Evolutionary conservation across 2,888 invertebrate species (phyloP), one percentile per base, ranked within the genome.

Genomic region (Trissoscelio sp.): DNA sequence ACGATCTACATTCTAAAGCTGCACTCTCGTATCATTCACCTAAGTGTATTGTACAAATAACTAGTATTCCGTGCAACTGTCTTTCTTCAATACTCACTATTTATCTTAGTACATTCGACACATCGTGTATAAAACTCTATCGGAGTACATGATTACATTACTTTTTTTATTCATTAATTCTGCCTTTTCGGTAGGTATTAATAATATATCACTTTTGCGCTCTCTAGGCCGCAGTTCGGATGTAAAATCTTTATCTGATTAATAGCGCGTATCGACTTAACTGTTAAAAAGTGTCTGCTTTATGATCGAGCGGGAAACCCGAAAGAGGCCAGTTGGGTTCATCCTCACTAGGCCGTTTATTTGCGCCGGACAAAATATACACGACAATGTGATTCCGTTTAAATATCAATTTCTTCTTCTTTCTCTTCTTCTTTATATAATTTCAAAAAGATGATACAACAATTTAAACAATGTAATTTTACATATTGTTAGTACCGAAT

Each of bases 61-160:
- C 90, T 90, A 90, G 86, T 89, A 90, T 90, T 88, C 86, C 82
- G 88, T 86, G 87, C 87, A 87, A 88, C 86, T 88, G 83, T 87
- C 86, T 88, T 87, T 87, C 86, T 85, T 85, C 86, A 87, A 88
- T 88, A 89, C 86, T 89, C 87, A 87, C 89, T 91, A 91, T n/a
- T n/a, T 90, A 87, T 84, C 82, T 86, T 89, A 88, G 88, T 90
- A 90, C 89, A 91, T 90, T 91, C 90, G 89, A 89, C 91, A 91
- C 91, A 90, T 89, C 85, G 88, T 90, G 91, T 91, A 91, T 91
- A 91, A 91, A 91, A 91, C 90, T 91, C 90, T 91, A 91, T 90
- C 87, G 88, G 91, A 90, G 90, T 90, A 91, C 88, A 91, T 90
- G 90, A 90, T 91, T 91, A 90, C 89, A 89, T 88, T 88, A 89